A percentile compares a stretch with the other conserved stretches of the same genome.
Evolutionary conservation across 2,797 vertebrate genomes (phyloP).

Genomic region (Xiphorhynchus erythropygius): DNA sequence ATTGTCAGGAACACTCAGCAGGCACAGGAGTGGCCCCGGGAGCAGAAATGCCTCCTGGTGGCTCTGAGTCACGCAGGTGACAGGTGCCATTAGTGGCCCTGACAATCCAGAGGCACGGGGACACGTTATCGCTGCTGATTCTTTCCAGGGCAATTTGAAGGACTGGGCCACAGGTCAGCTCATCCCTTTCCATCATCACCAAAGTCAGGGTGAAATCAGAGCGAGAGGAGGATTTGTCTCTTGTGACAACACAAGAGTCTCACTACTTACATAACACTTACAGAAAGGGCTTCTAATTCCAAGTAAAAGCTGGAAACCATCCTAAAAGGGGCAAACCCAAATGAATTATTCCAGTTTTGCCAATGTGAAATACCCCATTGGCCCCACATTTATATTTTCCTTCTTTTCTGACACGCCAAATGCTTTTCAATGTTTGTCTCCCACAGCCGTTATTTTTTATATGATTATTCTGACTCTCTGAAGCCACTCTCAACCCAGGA

Average conservation of each 20-base stretch:
- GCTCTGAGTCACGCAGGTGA: not conserved
- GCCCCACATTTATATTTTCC: not conserved
- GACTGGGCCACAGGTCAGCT: not conserved
- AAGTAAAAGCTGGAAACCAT: not conserved
- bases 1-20: not conserved
- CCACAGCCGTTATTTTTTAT: not conserved
- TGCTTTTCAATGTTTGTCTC: accelerated
- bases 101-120: not conserved
- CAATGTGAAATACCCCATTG: accelerated
- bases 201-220: not conserved
- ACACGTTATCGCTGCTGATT: not conserved
- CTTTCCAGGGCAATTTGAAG: not conserved
- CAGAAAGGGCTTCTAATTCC: not conserved
- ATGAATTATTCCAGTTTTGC: not conserved
- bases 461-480: not conserved
- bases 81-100: not conserved
- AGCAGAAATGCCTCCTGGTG: not conserved
- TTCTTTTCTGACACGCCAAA: not conserved
- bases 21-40: not conserved
- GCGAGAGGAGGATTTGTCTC: not conserved
- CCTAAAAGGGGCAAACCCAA: not conserved
- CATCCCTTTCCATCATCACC: too few relatives aligned
- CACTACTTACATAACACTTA: not conserved
- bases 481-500: not conserved
- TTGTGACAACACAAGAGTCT: not conserved